A percentile compares a stretch with the other conserved stretches of the same genome.
Evolutionary conservation across 64 coral and sea anemone species (phyloP).

Genomic region (Orbicella faveolata): DNA sequence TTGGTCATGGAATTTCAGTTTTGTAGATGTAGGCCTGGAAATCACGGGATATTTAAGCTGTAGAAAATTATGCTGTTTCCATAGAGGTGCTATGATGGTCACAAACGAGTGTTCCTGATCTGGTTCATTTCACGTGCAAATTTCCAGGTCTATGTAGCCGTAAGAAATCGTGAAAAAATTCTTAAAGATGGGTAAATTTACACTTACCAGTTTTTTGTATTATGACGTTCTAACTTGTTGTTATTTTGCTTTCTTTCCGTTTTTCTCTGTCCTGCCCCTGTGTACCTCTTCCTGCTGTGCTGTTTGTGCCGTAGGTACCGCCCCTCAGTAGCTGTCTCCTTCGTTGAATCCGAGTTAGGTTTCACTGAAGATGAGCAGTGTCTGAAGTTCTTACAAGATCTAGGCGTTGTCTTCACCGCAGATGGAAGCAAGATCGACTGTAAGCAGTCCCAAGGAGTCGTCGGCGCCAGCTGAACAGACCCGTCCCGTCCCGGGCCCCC

Average conservation of each 20-base stretch:
- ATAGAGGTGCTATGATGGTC: no score
- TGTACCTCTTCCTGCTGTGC: conserved; percentile 2
- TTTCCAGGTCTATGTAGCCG: no score
- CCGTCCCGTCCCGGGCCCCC: neutral
- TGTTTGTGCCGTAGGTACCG: conserved; percentile 53
- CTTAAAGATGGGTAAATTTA: neutral
- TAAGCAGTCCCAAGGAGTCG: conserved; percentile 43
- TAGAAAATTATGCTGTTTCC: no score
- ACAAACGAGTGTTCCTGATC: no score
- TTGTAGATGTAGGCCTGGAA: no score
- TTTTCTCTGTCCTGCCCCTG: neutral
- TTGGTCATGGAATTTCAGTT: no score
- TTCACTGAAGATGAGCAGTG: conserved; percentile 66
- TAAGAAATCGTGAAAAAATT: neutral
- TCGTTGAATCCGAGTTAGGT: conserved; percentile 82
- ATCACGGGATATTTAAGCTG: no score
- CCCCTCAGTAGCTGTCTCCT: conserved; percentile 61
- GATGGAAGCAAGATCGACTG: conserved; percentile 64
- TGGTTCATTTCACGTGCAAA: no score
- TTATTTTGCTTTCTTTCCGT: conserved; percentile 48
- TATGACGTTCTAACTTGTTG: conserved; percentile 49
- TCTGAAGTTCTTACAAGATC: conserved; percentile 62
- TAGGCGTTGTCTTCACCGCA: conserved; percentile 57
- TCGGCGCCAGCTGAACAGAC: conserved; percentile 27
- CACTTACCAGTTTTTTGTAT: neutral